These are phyloP conservation scores for Okamejei kenojei DNA, from an alignment of 2,797 vertebrate species.

Conservation along the genomic window DNA sequence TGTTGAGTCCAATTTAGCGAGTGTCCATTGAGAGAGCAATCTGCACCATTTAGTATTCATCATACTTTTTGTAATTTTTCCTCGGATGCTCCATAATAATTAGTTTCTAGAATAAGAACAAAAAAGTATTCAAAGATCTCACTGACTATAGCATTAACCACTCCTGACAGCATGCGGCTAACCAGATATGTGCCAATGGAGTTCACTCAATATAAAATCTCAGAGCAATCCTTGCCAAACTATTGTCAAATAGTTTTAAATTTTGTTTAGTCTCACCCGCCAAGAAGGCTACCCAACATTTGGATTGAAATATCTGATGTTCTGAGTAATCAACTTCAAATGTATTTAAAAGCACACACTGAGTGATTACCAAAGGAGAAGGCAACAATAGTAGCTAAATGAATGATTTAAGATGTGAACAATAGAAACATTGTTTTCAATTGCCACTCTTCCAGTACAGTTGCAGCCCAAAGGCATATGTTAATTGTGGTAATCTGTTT, in stretches of 20 bases:
- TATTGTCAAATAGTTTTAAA: not conserved
- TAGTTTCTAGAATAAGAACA: not conserved
- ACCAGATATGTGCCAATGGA: conserved; percentile 4
- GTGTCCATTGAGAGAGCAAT: not conserved
- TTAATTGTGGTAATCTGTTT: not conserved
- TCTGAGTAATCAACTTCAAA: not conserved
- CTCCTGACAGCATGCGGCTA: not conserved
- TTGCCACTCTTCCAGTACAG: not conserved
- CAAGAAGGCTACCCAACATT: not conserved
- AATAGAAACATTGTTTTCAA: not conserved
- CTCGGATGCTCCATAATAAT: not conserved
- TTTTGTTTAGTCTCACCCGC: not conserved
- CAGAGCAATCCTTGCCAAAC: not conserved
- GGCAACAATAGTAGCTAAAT: not conserved
- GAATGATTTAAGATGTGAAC: not conserved
- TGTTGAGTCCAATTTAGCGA: not conserved
- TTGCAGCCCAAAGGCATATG: not conserved
- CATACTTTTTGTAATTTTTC: not conserved
- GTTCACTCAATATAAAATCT: not conserved
- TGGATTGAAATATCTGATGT: not conserved
- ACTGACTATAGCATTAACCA: not conserved
- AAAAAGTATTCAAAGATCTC: not conserved
- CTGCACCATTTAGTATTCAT: not conserved
- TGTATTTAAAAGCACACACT: not conserved
- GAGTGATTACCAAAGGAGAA: not conserved